Evolutionary conservation across 2,888 invertebrate species (phyloP), one percentile per base, ranked within the genome.

Genomic region (Odontomyia ornata): DNA sequence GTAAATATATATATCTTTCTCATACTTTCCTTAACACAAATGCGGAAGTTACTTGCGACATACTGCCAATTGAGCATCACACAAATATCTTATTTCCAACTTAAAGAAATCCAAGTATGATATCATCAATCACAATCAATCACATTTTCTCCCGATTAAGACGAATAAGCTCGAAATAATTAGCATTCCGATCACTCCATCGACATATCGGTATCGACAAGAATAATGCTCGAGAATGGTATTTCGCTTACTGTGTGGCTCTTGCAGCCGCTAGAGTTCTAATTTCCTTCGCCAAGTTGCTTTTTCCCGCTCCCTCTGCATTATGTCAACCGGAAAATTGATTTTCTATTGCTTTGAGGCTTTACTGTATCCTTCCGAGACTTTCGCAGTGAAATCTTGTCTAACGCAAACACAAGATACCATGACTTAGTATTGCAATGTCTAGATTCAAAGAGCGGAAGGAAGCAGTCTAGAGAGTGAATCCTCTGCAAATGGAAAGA

Each of bases 331-430:
- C 73, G 73, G 30, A 73, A 73, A 73, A 73, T 73, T 73, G 73
- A 73, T 73, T 73, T 73, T 73, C 73, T 73, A 73, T 57, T 73
- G 57, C 73, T 73, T 57, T 73, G 25, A 73, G 43, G 73, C 57
- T 73, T 73, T 60, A 73, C 52, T 56, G 56, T 56, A 69, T 69
- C 69, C 27, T 69, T 69, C 15, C 13, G 47, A 69, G 47, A 18
- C 69, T 9, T 46, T 47, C 46, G 46, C 5, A 69, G 69, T 15
- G 43, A 46, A 69, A 30, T 69, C 30, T 47, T 47, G 30, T 46
- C 69, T 43, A 69, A 69, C 46, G 25, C 69, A 47, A 69, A 69
- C 69, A 18, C 69, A 69, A 69, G 18, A 65, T 47, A 47, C 69
- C 47, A 47, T 47, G 46, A 69, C 69, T 69, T 69, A 69, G 27